These are phyloP conservation scores for Esox niger DNA, from an alignment of 2,113 vertebrate species.

Conservation along the genomic window DNA sequence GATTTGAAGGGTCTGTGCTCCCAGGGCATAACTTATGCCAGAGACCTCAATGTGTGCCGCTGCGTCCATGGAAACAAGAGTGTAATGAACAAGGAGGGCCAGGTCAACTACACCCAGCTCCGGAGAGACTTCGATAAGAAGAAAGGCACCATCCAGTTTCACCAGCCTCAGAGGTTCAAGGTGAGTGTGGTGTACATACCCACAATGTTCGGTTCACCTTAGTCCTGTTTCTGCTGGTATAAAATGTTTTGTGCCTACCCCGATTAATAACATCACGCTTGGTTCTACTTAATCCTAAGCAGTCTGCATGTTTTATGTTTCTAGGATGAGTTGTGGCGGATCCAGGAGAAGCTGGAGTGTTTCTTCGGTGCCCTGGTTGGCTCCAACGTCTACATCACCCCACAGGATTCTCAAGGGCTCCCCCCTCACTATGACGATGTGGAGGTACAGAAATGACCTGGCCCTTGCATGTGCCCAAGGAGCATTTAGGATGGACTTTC, in stretches of 20 bases:
- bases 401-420: conserved; percentile 84
- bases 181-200: conserved; percentile 62
- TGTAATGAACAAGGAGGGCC: conserved; percentile 80
- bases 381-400: conserved; percentile 91
- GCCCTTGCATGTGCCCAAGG: too few relatives aligned
- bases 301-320: conserved; percentile 17
- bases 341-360: conserved; percentile 91
- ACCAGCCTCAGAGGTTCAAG: conserved; percentile 94
- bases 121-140: conserved; percentile 79
- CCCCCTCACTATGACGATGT: conserved; percentile 91
- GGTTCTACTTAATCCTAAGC: neutral
- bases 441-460: conserved; percentile 71
- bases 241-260: too few relatives aligned
- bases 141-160: conserved; percentile 88
- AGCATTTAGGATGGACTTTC: too few relatives aligned
- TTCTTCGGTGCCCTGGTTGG: conserved; percentile 90
- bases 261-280: too few relatives aligned
- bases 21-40: conserved; percentile 71
- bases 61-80: conserved; percentile 80
- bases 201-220: neutral
- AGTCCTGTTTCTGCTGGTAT: too few relatives aligned
- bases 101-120: conserved; percentile 75
- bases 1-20: conserved; percentile 77
- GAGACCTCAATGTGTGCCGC: conserved; percentile 82
- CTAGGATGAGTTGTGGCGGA: conserved; percentile 88